These are phyloP conservation scores for Sesia apiformis DNA, from an alignment of 2,888 invertebrate species.

Conservation along the genomic window DNA sequence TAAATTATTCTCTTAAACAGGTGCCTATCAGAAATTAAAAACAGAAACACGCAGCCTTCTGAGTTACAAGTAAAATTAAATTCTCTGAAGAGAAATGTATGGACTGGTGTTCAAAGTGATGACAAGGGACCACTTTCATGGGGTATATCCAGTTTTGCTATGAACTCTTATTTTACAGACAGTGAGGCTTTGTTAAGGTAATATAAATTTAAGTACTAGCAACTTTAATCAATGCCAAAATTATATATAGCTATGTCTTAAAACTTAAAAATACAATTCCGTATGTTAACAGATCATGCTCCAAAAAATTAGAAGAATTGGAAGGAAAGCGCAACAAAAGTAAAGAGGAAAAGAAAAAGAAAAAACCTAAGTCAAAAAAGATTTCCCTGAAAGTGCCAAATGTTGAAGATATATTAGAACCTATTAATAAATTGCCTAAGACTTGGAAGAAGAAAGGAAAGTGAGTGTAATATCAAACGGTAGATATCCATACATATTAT, in stretches of 20 bases:
- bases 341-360: slow-evolving; percentile 63
- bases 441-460: slow-evolving; percentile 66
- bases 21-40: slow-evolving; percentile 54
- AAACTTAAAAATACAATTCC: slow-evolving; percentile 4
- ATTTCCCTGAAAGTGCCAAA: slow-evolving; percentile 57
- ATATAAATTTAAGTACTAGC: neutral
- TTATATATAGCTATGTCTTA: too few species aligned
- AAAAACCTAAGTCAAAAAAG: slow-evolving; percentile 61
- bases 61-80: slow-evolving; percentile 80
- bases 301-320: slow-evolving; percentile 75
- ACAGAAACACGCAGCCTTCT: slow-evolving; percentile 59
- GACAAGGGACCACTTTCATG: slow-evolving; percentile 78
- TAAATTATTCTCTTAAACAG: slow-evolving; percentile 18
- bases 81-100: slow-evolving; percentile 81
- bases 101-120: slow-evolving; percentile 77
- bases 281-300: slow-evolving; percentile 71
- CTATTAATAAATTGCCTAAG: slow-evolving; percentile 46
- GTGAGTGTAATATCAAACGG: slow-evolving; percentile 30
- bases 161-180: slow-evolving; percentile 70
- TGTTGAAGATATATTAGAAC: slow-evolving; percentile 49
- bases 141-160: slow-evolving; percentile 76
- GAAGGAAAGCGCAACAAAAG: slow-evolving; percentile 53
- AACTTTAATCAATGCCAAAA: too few species aligned
- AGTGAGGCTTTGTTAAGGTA: slow-evolving; percentile 76
- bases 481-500: neutral